Base-by-base conservation (phyloP, 2,888 invertebrate species). In the Drosophila anomelani region DNA sequence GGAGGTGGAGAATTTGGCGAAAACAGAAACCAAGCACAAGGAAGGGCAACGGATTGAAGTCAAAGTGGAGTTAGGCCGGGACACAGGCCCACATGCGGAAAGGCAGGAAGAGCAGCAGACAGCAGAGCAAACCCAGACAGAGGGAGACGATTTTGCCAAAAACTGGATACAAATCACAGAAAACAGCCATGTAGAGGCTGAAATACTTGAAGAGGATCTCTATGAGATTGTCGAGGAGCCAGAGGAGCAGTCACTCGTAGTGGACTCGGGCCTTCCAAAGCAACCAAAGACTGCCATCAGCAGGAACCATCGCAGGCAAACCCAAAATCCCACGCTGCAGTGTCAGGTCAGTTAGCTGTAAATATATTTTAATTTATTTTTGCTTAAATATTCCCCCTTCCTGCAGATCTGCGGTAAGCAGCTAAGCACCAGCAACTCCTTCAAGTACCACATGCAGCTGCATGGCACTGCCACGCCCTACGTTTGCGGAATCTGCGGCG, bases 401-500 rank as follows among this genome's bases (percentile, higher is more conserved):
- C 2, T 69, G 8, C 26, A 91, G 87, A 81, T 89, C 5, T 92
- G 92, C 56, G 77, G 73, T 4, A 92, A 92, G 66, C 82, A 91
- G 47, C 76, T 92, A 9, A 92, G 92, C 66, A 92, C 92, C 47
- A 83, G 76, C 15, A 91, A 90, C 58, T 92, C 92, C 1, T 91
- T 83, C 54, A 92, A 91, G 57, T 92, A 92, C 60, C 92, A 92
- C 71, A 91, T 91, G 91, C 92, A 92, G 69, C 71, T 92, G 43
- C 92, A 92, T 75, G 91, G 92, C 6, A 91, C 92, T 54, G 76
- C 78, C 6, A 90, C 90, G 4, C 92, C 92, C 1, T 92, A 80
- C 63, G 77, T 89, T 15, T 92, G 92, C 69, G 82, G 75, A 15
- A 85, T 90, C 4, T 92, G 92, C 64, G 92, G 91, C 0, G 90